Base-by-base conservation (phyloP, 1,140 invertebrate species). In the Druon quercuslanigerum region DNA sequence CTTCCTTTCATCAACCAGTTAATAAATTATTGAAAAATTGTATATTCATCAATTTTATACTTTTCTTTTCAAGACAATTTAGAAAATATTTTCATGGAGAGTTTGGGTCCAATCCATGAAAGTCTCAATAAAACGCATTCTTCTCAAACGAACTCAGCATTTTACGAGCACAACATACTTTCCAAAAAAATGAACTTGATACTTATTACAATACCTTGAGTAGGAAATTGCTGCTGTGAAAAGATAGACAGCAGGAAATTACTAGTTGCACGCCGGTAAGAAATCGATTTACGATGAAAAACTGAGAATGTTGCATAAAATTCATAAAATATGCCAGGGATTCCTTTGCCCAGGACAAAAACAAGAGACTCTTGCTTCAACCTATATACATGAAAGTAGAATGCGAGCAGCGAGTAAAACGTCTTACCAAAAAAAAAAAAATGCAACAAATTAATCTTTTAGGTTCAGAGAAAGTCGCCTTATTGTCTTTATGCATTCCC, bases 231-330 rank as follows among this genome's bases (percentile, higher is more conserved):
- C 11, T 33, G 19, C 25, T 25, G 12, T 60, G 11, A 60, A 60
- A 60, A 60, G 11, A 33, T 33, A 60, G 12, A 9, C 17, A 17
- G 19, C 56, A 5, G 57, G 13, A 60, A 60, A 60, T 60, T 60
- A 60, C 25, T 25, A 60, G 20, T 9, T 60, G 19, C 14, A 56
- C 54, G 54, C 16, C 19, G n/a, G 54, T 19, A 56, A 19, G 54
- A 56, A 56, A 56, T 56, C 54, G 54, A 56, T 17, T 56, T 56
- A 56, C 54, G 54, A 56, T 19, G 54, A 56, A 60, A 60, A 60
- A 60, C 11, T 12, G 19, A 20, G 56, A 20, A 57, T 57, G 20
- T 20, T 20, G 56, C 9, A 20, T 12, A 20, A 20, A 25, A 46
- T 46, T 46, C 40, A 9, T 46, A 46, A 46, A 46, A 46, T 25